Evolutionary conservation across 2,113 vertebrate species (phyloP).

Genomic region (Percopsis transmontana): DNA sequence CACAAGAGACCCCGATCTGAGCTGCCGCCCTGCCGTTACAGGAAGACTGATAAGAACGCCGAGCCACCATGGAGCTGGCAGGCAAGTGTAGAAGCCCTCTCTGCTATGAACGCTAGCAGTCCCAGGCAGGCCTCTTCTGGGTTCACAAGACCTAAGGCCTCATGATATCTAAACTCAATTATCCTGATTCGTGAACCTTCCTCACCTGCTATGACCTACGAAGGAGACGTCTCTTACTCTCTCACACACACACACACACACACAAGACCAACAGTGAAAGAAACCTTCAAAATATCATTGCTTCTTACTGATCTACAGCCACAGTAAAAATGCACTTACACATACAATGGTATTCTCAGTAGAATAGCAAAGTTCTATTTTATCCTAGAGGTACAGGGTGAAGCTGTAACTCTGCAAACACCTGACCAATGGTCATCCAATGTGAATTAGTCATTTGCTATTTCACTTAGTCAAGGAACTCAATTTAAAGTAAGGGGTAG

Average conservation of each 20-base stretch:
- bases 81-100: conserved; percentile 30
- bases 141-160: conserved; percentile 53
- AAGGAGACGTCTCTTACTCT: conserved; percentile 21
- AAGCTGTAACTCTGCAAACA: too few species aligned
- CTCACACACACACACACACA: too few species aligned
- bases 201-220: conserved; percentile 4
- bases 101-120: conserved; percentile 25
- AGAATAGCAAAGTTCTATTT: too few species aligned
- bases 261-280: conserved; percentile 16
- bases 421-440: too few species aligned
- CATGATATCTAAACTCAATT: conserved; percentile 62
- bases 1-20: conserved; percentile 30
- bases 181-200: conserved; percentile 7
- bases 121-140: conserved; percentile 11
- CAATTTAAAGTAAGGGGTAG: not conserved
- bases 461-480: not conserved
- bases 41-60: conserved; percentile 60
- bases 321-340: too few species aligned
- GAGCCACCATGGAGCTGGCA: conserved; percentile 22
- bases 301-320: not conserved
- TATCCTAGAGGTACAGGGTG: too few species aligned
- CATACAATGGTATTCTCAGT: too few species aligned
- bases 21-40: conserved; percentile 30
- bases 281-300: conserved; percentile 18
- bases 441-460: not conserved